Percentiles rank a stretch among this genome's conserved stretches.
These are phyloP conservation scores for Xanthorhoe designata DNA, from an alignment of 2,888 invertebrate genomes.

Conservation along the genomic window DNA sequence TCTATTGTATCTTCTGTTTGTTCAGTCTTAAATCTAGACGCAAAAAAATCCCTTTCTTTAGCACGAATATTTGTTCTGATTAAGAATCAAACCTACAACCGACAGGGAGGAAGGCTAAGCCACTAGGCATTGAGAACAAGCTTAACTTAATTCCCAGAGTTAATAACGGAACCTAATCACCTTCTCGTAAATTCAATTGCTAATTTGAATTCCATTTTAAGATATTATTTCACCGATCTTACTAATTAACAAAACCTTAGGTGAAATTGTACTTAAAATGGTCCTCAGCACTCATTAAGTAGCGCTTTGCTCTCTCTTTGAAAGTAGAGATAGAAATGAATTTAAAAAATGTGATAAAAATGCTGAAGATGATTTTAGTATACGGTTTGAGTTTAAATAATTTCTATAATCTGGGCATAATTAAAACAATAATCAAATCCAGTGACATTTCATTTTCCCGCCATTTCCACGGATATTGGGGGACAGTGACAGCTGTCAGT, in stretches of 20 bases:
- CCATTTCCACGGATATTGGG: slow-evolving; percentile 7
- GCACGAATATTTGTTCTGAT: too few relatives aligned
- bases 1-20: too few relatives aligned
- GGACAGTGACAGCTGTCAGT: slow-evolving; percentile 15
- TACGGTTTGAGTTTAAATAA: slow-evolving; percentile 6
- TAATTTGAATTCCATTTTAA: slow-evolving; percentile 17
- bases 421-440: slow-evolving; percentile 17
- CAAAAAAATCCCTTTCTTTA: too few relatives aligned
- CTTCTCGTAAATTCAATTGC: neutral
- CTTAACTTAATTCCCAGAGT: too few relatives aligned
- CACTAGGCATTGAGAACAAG: too few relatives aligned
- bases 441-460: slow-evolving; percentile 12
- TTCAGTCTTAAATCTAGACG: too few relatives aligned
- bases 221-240: slow-evolving; percentile 5
- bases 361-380: neutral
- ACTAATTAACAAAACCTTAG: slow-evolving; percentile 10
- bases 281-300: neutral
- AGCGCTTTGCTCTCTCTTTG: too few relatives aligned
- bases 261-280: neutral
- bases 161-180: neutral
- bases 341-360: neutral
- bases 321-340: neutral
- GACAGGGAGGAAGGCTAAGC: too few relatives aligned
- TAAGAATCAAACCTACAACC: too few relatives aligned
- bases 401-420: slow-evolving; percentile 13